phyloP scores from a whole-genome alignment of 1,140 invertebrate genomes.

The Eulimnadia texana region DNA sequence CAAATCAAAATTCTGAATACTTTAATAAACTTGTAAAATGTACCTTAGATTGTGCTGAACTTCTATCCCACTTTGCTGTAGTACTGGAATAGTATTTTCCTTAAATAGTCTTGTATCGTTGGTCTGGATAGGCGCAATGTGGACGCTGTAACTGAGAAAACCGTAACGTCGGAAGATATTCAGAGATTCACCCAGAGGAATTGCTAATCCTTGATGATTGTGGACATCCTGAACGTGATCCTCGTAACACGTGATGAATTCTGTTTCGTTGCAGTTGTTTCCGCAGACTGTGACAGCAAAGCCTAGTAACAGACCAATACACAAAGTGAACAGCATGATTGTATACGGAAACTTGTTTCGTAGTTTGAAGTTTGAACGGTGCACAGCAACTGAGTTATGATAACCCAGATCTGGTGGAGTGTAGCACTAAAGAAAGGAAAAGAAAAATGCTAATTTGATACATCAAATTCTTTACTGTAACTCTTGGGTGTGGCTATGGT shows the following conservation, averaged over 20 bases:
- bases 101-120: slow-evolving; percentile 7
- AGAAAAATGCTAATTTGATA: too few species aligned
- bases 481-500: too few species aligned
- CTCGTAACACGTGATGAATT: background rate
- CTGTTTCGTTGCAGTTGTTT: background rate
- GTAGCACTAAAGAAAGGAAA: too few species aligned
- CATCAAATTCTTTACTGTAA: too few species aligned
- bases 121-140: slow-evolving; percentile 4
- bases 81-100: slow-evolving; percentile 7
- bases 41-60: background rate
- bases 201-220: background rate
- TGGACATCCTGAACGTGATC: background rate
- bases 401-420: too few species aligned
- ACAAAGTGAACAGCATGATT: background rate
- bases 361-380: background rate
- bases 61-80: background rate
- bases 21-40: background rate
- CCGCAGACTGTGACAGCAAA: background rate
- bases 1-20: background rate
- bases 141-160: slow-evolving; percentile 11
- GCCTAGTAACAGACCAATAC: background rate
- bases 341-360: background rate
- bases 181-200: slow-evolving; percentile 12
- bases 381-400: background rate
- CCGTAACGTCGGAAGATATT: slow-evolving; percentile 15